phyloP scores from a whole-genome alignment of 2,797 vertebrate genomes.

The Poeciliopsis gracilis region DNA sequence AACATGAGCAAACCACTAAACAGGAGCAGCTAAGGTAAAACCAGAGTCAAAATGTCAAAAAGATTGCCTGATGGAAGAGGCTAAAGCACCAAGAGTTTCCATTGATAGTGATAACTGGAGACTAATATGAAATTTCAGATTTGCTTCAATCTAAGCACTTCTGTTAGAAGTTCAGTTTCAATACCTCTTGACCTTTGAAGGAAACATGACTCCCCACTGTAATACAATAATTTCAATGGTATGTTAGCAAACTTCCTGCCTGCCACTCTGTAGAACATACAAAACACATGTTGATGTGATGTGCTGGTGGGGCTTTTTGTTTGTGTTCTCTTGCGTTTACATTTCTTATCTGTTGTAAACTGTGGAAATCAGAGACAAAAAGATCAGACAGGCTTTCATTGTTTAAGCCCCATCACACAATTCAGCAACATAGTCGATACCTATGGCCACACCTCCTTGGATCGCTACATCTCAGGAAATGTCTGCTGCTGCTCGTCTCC shows the following conservation, averaged over 20 bases:
- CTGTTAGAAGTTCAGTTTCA: background rate
- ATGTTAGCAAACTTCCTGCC: background rate
- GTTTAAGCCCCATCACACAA: background rate
- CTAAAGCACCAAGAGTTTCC: background rate
- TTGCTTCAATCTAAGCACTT: background rate
- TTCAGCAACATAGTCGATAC: background rate
- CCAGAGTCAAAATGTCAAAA: background rate
- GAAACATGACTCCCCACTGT: background rate
- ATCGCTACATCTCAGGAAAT: background rate
- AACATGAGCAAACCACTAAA: background rate
- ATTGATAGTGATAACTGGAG: background rate
- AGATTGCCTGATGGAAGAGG: background rate
- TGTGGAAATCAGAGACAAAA: background rate
- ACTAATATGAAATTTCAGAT: background rate
- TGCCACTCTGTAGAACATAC: background rate
- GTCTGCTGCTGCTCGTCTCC: background rate
- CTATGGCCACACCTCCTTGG: background rate
- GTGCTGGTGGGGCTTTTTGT: background rate
- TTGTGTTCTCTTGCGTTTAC: background rate
- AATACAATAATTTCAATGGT: background rate
- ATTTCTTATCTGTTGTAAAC: background rate
- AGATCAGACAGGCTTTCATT: background rate
- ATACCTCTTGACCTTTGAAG: background rate
- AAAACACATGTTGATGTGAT: background rate
- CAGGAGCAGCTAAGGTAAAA: background rate